phyloP scores from a whole-genome alignment of 2,797 vertebrate species.

The Manis javanica region DNA sequence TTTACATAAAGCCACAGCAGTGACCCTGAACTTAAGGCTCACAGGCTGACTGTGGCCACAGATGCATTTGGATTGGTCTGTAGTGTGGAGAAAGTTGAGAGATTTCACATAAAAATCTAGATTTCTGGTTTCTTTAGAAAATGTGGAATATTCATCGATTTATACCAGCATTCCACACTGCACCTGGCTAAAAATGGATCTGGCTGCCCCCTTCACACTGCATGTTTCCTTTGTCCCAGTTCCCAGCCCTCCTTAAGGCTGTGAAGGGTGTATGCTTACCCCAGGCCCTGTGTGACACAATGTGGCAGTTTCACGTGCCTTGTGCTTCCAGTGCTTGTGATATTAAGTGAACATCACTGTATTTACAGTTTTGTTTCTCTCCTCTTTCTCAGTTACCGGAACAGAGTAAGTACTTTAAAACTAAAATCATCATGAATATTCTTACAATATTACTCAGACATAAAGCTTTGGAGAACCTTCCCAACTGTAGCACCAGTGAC shows the following conservation, averaged over 20 bases:
- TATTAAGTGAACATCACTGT: background rate
- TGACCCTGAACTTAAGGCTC: background rate
- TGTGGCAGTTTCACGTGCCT: accelerated
- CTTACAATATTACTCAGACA: background rate
- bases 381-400: background rate
- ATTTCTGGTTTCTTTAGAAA: background rate
- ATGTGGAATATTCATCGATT: background rate
- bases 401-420: background rate
- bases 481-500: background rate
- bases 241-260: background rate
- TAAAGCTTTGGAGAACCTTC: background rate
- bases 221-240: background rate
- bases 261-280: accelerated
- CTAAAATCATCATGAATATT: background rate
- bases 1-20: background rate
- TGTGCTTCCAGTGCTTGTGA: no score
- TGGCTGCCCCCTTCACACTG: accelerated
- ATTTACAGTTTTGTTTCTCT: background rate
- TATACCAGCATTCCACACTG: background rate
- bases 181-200: background rate
- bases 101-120: background rate
- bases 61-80: background rate
- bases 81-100: background rate
- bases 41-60: background rate
- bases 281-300: background rate